Base-by-base conservation (phyloP, 2,113 vertebrate genomes). In the Ptilorrhoa leucosticta region DNA sequence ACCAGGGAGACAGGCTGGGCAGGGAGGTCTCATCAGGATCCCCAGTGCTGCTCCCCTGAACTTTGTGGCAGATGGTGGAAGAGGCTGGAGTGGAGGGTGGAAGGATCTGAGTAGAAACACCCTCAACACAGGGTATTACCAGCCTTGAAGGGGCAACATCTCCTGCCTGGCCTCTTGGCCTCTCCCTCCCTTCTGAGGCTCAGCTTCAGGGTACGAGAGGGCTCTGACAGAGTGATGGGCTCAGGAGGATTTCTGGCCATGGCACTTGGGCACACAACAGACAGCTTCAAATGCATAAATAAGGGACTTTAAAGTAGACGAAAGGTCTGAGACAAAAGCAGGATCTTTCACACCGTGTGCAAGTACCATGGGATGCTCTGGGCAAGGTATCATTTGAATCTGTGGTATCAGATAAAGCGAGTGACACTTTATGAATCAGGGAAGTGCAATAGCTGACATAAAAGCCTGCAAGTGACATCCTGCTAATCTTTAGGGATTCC, bases 221-320 rank as follows among this genome's bases (percentile, higher is more conserved):
- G 45, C 24, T 57, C 35, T 75, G 42, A 56, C 8, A 39, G 13
- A 35, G 39, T 15, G 31, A 45, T 17, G 6, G 50, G 13, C 35
- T 28, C 0, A 0, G 33, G 14, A 26, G 12, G 23, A 75, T 76
- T 87, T 83, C 39, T 78, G 30, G 19, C 21, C 5, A 0, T 48
- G 30, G 54, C 21, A 33, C 19, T 69, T 73, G 30, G 22, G 26
- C 28, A 45, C 8, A 48, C 5, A 66, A 27, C 15, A 44, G 21
- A 12, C 3, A 5, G 5, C 37, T 82, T 92, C 42, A 78, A 80
- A 76, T 45, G 48, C 48, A 39, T 58, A 39, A 76, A 64, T 68
- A 83, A 54, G 12, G 20, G 35, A 26, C 39, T 54, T 37, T 13
- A 68, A 70, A 68, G 45, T 11, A 76, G 22, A 80, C 30, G 20